These are phyloP conservation scores for Tromatobia lineatoria DNA, from an alignment of 2,888 invertebrate genomes.

Conservation along the genomic window DNA sequence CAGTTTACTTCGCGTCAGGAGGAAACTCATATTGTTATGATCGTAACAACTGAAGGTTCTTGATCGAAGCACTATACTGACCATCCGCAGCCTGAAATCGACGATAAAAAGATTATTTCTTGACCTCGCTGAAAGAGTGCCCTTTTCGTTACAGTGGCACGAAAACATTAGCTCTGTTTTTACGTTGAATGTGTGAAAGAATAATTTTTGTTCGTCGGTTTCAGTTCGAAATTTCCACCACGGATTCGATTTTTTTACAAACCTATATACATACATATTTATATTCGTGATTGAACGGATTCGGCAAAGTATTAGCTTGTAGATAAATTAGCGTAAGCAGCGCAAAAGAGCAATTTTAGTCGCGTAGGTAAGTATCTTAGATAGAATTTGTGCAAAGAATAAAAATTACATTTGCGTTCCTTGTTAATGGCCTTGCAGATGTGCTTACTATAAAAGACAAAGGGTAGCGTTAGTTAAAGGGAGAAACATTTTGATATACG, in stretches of 20 bases:
- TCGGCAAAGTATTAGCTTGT: conserved; percentile 47
- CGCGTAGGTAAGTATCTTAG: conserved; percentile 30
- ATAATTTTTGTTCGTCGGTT: not conserved
- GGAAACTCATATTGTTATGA: not conserved
- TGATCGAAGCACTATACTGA: not conserved
- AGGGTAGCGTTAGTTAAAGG: conserved; percentile 4
- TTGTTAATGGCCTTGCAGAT: conserved; percentile 55
- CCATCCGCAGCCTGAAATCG: not conserved
- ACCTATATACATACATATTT: not conserved
- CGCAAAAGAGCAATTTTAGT: conserved; percentile 46
- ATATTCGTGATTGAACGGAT: conserved; percentile 30
- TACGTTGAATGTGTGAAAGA: not conserved
- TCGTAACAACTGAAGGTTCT: not conserved
- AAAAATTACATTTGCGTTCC: conserved; percentile 42
- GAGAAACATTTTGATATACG: conserved; percentile 44
- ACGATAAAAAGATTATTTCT: not conserved
- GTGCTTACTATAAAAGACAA: conserved; percentile 39
- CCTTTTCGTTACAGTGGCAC: not conserved
- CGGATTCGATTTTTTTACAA: conserved; percentile 10
- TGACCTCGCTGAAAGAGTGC: not conserved
- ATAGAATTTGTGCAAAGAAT: conserved; percentile 35
- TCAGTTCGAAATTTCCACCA: not conserved
- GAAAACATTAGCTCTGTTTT: not conserved
- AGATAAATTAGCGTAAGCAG: conserved; percentile 23
- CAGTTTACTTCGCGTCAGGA: not conserved